Percentiles rank a stretch among this genome's conserved stretches.
phyloP scores from a whole-genome alignment of 2,113 vertebrate genomes.

The cat (Felis catus) region F.catus_Fca126_mat1.0 CM031425.1:14136501-14137000 shows the following conservation, averaged over 20 bases:
- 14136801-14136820: rapidly evolving
- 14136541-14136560: not conserved
- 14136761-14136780: not conserved
- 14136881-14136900: not conserved
- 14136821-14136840: not conserved
- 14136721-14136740: not conserved
- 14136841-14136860: not conserved
- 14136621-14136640: not conserved
- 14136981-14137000: not conserved
- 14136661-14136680: not conserved
- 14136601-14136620: not conserved
- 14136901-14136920: not conserved
- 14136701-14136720: not conserved
- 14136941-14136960: not conserved
- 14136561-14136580: too few relatives aligned
- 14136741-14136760: not conserved
- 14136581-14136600: not conserved
- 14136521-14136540: not conserved
- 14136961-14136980: not conserved
- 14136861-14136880: not conserved
- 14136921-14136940: not conserved
- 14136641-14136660: not conserved
- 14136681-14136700: not conserved
- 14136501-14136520: not conserved
- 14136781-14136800: not conserved